Evolutionary conservation across 1,140 invertebrate species (phyloP).

Genomic region (Colletes latitarsis): DNA sequence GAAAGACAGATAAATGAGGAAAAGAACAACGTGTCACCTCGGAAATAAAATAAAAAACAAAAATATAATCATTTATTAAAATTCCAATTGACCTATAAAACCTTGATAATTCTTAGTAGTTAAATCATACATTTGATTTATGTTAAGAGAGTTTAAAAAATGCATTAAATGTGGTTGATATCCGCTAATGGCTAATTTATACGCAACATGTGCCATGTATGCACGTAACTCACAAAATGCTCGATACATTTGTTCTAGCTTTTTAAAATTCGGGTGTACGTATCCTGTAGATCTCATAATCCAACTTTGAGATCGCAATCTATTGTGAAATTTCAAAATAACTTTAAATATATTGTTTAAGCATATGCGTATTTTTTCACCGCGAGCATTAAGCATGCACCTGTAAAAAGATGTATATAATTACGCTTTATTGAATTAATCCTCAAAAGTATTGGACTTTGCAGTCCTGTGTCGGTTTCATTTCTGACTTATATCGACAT

Average conservation of each 20-base stretch:
- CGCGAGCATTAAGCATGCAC: conserved; percentile 86
- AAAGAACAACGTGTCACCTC: background rate
- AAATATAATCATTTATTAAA: background rate
- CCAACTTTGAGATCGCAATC: conserved; percentile 76
- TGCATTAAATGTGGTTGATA: conserved; percentile 79
- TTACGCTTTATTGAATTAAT: background rate
- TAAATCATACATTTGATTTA: conserved; percentile 76
- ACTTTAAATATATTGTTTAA: conserved; percentile 86
- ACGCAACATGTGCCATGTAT: conserved; percentile 75
- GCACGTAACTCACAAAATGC: conserved; percentile 75
- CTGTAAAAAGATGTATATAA: conserved; percentile 76
- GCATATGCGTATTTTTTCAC: conserved; percentile 84
- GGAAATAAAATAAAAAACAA: background rate
- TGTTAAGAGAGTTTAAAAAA: conserved; percentile 78
- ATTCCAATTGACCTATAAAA: background rate
- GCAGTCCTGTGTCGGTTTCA: no score
- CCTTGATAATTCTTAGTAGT: conserved; percentile 51
- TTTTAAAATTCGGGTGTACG: conserved; percentile 72
- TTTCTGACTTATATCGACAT: no score
- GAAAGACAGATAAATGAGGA: no score
- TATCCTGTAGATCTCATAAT: conserved; percentile 49
- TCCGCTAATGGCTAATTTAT: conserved; percentile 76
- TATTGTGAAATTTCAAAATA: conserved; percentile 86
- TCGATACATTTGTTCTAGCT: conserved; percentile 75
- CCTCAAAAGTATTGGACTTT: no score